Base-by-base conservation (phyloP, 2,113 vertebrate genomes). In the Pelecanoides urinatrix region DNA sequence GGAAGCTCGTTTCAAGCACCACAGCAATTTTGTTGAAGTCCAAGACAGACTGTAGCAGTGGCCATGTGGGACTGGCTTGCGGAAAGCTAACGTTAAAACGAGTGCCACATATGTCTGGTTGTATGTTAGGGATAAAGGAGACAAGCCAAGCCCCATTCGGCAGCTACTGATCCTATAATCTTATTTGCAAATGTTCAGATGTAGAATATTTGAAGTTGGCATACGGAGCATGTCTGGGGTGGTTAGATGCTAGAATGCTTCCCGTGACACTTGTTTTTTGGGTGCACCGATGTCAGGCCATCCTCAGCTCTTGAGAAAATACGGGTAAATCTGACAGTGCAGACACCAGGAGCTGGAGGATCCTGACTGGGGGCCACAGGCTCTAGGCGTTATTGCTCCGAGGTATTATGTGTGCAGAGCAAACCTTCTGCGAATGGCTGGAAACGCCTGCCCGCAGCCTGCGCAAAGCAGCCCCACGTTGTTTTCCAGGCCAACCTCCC, bases 401-500 rank as follows among this genome's bases (percentile, higher is more conserved):
- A 52, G 65, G 6, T 25, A 1, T 44, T 44, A 7, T 2, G 13
- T 17, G 42, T 7, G 19, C 30, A 30, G 26, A 40, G 61, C 21
- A 78, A 55, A 55, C 32, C 40, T 44, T 23, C 45, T 73, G 70
- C 7, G 10, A n/a, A 7, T 0, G 13, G 53, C 83, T 49, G 58
- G 75, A 44, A 49, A 2, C 3, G 9, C 40, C 44, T 67, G 40
- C 21, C 38, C 4, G 1, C 53, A 63, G 61, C 55, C 73, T 36
- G 55, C 7, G 1, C 65, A 34, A 81, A 38, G 8, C 72, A 52
- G 62, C 38, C 23, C 63, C 26, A 2, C 6, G 6, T 82, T 96
- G 65, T 93, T 92, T 96, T 97, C 17, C 94, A 99, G 99, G 99
- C 99, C 86, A 99, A 99, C 96, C 98, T 99, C 17, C 99, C 99